Evolutionary conservation across 2,888 invertebrate species (phyloP).

Genomic region (Hypomecis punctinalis): DNA sequence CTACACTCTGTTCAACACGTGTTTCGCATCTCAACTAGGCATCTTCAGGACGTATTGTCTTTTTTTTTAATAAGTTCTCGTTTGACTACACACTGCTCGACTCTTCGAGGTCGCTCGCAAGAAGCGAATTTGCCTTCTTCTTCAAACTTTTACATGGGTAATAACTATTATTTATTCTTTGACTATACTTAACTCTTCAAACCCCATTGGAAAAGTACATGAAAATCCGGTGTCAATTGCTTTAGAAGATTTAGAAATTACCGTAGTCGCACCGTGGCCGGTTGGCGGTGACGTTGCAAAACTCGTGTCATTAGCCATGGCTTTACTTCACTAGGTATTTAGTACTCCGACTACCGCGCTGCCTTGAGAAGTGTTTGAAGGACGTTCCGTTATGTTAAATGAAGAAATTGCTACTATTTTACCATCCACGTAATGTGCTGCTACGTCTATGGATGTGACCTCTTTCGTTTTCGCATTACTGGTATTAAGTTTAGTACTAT

Average conservation of each 20-base stretch:
- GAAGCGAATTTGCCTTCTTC: no score
- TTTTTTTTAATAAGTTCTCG: no score
- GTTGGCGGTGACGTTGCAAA: slow-evolving; percentile 10
- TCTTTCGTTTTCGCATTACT: no score
- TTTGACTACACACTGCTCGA: no score
- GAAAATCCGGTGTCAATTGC: neutral
- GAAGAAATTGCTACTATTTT: neutral
- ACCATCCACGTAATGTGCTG: neutral
- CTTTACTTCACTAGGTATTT: slow-evolving; percentile 19
- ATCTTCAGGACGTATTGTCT: no score
- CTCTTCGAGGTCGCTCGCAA: no score
- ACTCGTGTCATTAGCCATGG: slow-evolving; percentile 26
- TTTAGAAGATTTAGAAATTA: slow-evolving; percentile 16
- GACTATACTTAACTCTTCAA: slow-evolving; percentile 1
- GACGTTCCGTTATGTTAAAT: slow-evolving; percentile 11
- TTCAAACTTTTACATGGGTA: no score
- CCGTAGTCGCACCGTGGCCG: neutral
- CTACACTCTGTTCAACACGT: no score
- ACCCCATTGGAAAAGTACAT: neutral
- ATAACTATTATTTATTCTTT: neutral
- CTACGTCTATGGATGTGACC: no score
- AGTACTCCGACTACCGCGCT: neutral
- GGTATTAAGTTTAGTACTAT: no score
- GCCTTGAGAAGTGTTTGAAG: slow-evolving; percentile 10
- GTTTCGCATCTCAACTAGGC: no score